Base-by-base conservation (phyloP, 35 echinoderm and acorn worm genomes). In the Apostichopus japonicus region DNA sequence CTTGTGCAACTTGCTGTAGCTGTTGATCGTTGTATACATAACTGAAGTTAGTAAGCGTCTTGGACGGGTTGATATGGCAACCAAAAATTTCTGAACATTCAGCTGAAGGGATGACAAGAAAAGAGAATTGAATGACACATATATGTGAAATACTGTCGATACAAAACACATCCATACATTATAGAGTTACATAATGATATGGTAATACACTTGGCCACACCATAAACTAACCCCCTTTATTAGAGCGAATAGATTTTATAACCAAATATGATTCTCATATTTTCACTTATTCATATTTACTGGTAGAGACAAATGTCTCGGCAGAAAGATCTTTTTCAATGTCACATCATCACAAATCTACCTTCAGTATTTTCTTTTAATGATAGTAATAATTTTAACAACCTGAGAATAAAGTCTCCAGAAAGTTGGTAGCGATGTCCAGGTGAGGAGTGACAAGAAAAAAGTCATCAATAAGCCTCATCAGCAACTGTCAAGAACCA, bases 391-490 rank as follows among this genome's bases (percentile, higher is more conserved):
- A 61, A 7, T 61, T 61, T 61, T 10, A n/a, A 19, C 54, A 44
- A 95, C 97, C 97, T 87, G 95, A 84, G 0, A 96, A 72, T 6
- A 98, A 83, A 0, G 96, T 55, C 1, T 92, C 62, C 1, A 98
- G 88, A 77, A 98, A 98, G 4, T 88, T 79, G 53, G 94, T 76
- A 53, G 97, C 97, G 54, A 92, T 91, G 71, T 94, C 56, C 11
- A 88, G 63, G 76, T 96, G 86, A 15, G 95, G 94, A 1, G 97
- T 98, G 62, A 98, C 91, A 3, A 98, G 80, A 4, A 98, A 16
- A 56, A 94, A 98, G 65, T 98, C 97, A 93, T 98, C 97, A 7
- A 96, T 65, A 56, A 96, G 78, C 24, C 95, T 89, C 83, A 98
- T 86, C 77, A 98, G 63, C 72, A 98, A 61, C 97, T 98, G 77